These are phyloP conservation scores for Neolamprologus fasciatus DNA, from an alignment of 2,113 vertebrate genomes.

Conservation along the genomic window DNA sequence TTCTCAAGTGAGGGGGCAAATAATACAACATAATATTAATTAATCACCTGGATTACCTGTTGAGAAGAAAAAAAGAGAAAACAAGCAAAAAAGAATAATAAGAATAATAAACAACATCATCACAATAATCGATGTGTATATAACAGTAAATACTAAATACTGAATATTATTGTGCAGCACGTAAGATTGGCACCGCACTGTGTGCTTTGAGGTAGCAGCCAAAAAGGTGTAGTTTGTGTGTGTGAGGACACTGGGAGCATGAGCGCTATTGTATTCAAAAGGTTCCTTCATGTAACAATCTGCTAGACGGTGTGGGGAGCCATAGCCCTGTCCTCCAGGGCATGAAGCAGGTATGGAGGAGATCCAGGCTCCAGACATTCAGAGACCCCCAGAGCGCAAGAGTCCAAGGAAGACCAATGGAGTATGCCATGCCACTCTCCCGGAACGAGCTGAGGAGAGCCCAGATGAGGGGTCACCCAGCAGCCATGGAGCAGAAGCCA, in stretches of 20 bases:
- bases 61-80: neutral
- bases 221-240: neutral
- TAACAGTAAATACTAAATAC: neutral
- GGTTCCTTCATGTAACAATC: neutral
- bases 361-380: neutral
- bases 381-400: neutral
- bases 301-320: fast-evolving
- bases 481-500: neutral
- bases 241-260: neutral
- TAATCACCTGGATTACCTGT: neutral
- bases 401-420: neutral
- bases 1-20: neutral
- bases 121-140: neutral
- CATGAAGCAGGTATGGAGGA: neutral
- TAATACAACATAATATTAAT: neutral
- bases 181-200: fast-evolving
- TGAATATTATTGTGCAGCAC: neutral
- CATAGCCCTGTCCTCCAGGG: neutral
- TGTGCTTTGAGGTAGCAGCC: neutral
- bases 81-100: neutral
- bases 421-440: neutral
- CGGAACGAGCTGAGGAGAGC: fast-evolving
- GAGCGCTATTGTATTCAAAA: neutral
- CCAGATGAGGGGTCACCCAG: neutral
- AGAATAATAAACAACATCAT: neutral